A percentile compares a stretch with the other conserved stretches of the same genome.
Conservation (phyloP, 1,140 invertebrate species). For the Bombus difficillimus region DNA sequence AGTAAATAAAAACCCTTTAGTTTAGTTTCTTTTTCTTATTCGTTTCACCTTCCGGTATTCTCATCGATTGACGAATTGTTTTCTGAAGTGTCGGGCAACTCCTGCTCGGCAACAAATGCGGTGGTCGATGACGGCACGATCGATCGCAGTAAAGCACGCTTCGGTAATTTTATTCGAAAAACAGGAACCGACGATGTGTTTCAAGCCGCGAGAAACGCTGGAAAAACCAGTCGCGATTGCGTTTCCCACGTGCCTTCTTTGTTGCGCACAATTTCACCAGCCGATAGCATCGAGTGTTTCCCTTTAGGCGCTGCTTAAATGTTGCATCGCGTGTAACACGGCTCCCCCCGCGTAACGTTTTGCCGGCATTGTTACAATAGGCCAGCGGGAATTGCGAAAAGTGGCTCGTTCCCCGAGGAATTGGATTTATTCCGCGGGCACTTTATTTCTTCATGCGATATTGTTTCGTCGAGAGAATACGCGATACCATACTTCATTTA, state of each 20-base stretch:
- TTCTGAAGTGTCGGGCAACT: conserved; percentile 2
- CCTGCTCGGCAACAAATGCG: neutral
- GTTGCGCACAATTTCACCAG: conserved; percentile 11
- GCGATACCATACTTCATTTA: neutral
- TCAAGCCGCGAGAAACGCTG: neutral
- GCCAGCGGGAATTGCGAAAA: neutral
- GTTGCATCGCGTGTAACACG: conserved; percentile 31
- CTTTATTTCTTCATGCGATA: neutral
- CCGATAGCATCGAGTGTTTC: conserved; percentile 9
- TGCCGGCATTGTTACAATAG: neutral
- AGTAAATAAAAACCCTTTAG: neutral
- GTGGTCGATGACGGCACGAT: conserved; percentile 12
- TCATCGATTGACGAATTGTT: conserved; percentile 37
- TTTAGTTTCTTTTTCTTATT: conserved; percentile 25
- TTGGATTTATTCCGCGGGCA: neutral
- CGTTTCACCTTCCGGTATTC: conserved; percentile 3
- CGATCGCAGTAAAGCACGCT: conserved; percentile 27
- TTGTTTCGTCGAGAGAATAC: neutral
- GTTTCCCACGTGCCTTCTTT: conserved; percentile 9
- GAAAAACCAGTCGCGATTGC: conserved; percentile 13
- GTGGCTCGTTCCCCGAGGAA: neutral
- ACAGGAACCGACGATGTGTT: conserved; percentile 1
- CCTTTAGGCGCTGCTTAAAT: conserved; percentile 26
- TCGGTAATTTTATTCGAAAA: conserved; percentile 34
- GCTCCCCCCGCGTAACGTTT: neutral